phyloP scores from a whole-genome alignment of 2,797 vertebrate species.

The Lycodopsis pacificus region DNA sequence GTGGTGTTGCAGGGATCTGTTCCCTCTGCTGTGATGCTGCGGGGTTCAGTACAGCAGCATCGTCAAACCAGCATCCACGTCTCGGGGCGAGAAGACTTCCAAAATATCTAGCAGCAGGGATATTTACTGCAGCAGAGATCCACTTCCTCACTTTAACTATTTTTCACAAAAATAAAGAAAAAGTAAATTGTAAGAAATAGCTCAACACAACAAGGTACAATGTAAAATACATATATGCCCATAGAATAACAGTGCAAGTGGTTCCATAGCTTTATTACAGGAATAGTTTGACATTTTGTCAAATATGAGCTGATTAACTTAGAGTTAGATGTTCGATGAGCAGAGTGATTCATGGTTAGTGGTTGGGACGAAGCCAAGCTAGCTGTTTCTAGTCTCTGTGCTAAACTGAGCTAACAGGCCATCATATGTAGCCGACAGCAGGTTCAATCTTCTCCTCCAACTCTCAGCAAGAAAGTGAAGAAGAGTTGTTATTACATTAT shows the following conservation, averaged over 20 bases:
- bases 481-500: not conserved
- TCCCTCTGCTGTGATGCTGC: conserved; percentile 20
- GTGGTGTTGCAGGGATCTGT: conserved; percentile 43
- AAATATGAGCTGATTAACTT: not conserved
- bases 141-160: not conserved
- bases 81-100: not conserved
- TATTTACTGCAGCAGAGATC: not conserved
- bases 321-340: not conserved
- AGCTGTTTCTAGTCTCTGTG: not conserved
- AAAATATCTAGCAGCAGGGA: conserved; percentile 20
- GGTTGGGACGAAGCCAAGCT: not conserved
- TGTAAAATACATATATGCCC: not conserved
- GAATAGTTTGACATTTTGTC: not conserved
- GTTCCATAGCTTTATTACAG: not conserved
- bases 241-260: not conserved
- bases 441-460: not conserved
- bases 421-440: not conserved
- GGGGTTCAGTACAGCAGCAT: conserved; percentile 16
- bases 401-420: not conserved
- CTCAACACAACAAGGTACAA: not conserved
- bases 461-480: not conserved
- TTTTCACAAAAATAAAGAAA: conserved; percentile 4
- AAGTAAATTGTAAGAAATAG: not conserved
- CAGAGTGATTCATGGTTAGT: not conserved
- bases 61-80: conserved; percentile 25